Percentiles rank a stretch among this genome's conserved stretches.
Evolutionary conservation across 2,888 invertebrate species (phyloP).

Genomic region (Acanthosepion lycidas): DNA sequence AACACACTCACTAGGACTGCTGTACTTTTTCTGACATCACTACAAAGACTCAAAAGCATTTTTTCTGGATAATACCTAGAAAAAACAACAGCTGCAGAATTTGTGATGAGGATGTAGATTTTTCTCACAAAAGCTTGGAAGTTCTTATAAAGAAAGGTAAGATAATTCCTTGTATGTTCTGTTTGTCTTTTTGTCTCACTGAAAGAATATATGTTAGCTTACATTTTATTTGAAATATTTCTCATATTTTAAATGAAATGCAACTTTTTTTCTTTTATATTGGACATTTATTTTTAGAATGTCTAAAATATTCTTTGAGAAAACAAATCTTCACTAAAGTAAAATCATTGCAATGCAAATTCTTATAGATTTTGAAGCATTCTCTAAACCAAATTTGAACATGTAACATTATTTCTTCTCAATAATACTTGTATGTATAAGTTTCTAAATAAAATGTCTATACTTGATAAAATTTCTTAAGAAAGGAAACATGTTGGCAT

Average conservation of each 20-base stretch:
- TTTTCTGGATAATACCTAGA: neutral
- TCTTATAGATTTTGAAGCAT: neutral
- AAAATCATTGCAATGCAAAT: neutral
- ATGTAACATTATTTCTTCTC: neutral
- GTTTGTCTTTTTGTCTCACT: neutral
- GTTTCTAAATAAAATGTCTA: no score
- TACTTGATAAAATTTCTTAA: no score
- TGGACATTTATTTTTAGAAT: neutral
- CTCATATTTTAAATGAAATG: no score
- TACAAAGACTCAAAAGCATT: neutral
- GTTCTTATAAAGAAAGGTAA: neutral
- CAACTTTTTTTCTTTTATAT: neutral
- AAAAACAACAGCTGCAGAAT: neutral
- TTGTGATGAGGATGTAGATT: neutral
- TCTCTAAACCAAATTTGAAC: neutral
- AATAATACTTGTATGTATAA: no score
- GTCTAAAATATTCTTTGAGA: neutral
- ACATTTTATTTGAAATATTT: neutral
- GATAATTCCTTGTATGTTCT: neutral
- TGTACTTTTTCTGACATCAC: neutral
- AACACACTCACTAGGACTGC: conserved; percentile 4
- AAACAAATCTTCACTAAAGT: neutral
- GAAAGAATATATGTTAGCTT: neutral
- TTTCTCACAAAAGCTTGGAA: neutral
- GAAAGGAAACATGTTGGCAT: no score